phyloP scores from a whole-genome alignment of 2,888 invertebrate genomes.

The Sinelater perroti region DNA sequence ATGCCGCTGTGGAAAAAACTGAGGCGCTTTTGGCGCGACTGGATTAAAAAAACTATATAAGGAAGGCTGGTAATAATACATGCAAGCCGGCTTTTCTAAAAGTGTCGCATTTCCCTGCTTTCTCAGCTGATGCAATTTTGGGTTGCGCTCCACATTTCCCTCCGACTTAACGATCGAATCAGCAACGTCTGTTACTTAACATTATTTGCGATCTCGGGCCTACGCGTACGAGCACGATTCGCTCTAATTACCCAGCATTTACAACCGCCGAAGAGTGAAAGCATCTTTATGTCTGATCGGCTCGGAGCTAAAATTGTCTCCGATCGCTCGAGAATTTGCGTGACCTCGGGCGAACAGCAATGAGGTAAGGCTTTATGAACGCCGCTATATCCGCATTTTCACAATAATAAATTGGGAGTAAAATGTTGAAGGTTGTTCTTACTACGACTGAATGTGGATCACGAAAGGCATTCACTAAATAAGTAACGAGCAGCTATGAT shows the following conservation, averaged over 20 bases:
- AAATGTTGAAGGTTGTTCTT: constrained; percentile 9
- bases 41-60: no score
- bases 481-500: constrained; percentile 7
- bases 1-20: no score
- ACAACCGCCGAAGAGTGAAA: constrained; percentile 32
- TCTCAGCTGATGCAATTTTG: no score
- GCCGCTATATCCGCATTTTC: constrained; percentile 12
- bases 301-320: constrained; percentile 5
- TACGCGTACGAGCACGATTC: constrained; percentile 20
- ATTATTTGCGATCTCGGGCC: constrained; percentile 9
- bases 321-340: constrained; percentile 1
- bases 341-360: constrained; percentile 1
- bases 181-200: constrained; percentile 9
- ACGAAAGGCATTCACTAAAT: constrained; percentile 29
- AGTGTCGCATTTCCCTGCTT: no score
- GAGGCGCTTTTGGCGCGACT: no score
- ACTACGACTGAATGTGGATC: constrained; percentile 16
- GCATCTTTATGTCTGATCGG: constrained; percentile 26
- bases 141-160: no score
- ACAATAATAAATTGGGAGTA: constrained; percentile 15
- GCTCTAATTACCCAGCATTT: constrained; percentile 34
- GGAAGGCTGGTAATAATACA: no score
- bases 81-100: no score
- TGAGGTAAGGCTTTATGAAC: background rate
- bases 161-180: constrained; percentile 2